Evolutionary conservation across 2,797 vertebrate species (phyloP).

Genomic region (Onychomys leucogaster): DNA sequence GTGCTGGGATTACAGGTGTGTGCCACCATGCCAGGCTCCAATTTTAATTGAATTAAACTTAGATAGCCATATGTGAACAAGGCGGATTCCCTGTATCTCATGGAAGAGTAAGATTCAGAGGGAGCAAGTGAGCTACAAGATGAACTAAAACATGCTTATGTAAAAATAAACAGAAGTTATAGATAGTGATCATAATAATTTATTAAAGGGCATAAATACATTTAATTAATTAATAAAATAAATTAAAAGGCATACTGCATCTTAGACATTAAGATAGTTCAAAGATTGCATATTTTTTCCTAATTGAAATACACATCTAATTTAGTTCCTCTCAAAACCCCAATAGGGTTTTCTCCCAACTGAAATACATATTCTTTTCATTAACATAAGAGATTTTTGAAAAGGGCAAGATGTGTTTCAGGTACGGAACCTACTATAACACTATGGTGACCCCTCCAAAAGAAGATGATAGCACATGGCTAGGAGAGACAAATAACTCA

Average conservation of each 20-base stretch:
- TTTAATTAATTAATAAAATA: too few species aligned
- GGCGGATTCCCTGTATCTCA: neutral
- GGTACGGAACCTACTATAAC: neutral
- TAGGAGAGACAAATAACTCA: neutral
- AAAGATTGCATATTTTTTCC: neutral
- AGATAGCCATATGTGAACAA: neutral
- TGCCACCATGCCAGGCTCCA: neutral
- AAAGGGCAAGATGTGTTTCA: neutral
- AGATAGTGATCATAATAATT: neutral
- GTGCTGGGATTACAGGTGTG: neutral
- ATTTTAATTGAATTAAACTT: neutral
- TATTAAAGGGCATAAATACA: neutral
- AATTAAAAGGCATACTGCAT: neutral
- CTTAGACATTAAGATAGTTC: neutral
- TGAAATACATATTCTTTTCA: neutral
- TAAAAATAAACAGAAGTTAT: neutral
- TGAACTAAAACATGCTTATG: neutral
- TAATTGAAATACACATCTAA: neutral
- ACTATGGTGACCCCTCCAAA: neutral
- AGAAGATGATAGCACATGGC: neutral
- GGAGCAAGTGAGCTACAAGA: neutral
- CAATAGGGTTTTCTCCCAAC: neutral
- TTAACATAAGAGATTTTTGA: neutral
- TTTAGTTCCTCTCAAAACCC: neutral
- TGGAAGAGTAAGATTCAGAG: neutral